phyloP scores from a whole-genome alignment of 2,888 invertebrate species.

The Pseudococcus longispinus region DNA sequence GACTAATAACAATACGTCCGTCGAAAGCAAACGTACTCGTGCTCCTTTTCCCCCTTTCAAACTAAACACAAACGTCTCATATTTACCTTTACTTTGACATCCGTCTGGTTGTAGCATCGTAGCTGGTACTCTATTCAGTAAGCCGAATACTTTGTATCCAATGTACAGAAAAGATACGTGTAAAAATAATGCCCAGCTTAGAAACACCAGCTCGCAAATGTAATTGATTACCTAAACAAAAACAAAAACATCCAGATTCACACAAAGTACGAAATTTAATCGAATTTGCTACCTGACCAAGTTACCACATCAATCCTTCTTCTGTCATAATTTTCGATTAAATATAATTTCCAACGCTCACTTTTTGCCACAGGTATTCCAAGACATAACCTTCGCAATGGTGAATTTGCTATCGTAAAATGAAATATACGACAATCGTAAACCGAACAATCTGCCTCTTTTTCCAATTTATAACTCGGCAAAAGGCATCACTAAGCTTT shows the following conservation, averaged over 20 bases:
- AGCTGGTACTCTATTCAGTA: constrained; percentile 64
- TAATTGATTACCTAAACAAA: constrained; percentile 63
- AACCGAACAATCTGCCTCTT: not conserved
- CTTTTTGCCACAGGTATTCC: not conserved
- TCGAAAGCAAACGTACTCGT: too few relatives aligned
- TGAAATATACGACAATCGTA: not conserved
- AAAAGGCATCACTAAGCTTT: not conserved
- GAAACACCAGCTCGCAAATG: constrained; percentile 66
- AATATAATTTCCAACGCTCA: not conserved
- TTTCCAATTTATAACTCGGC: not conserved
- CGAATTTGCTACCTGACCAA: not conserved
- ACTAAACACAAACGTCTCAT: not conserved
- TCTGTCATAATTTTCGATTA: constrained; percentile 23
- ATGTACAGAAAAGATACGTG: constrained; percentile 67
- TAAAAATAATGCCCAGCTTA: constrained; percentile 67
- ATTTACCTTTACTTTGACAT: constrained; percentile 52
- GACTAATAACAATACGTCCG: too few relatives aligned
- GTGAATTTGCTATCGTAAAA: not conserved
- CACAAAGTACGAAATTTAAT: not conserved
- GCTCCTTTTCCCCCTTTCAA: not conserved
- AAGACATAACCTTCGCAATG: not conserved
- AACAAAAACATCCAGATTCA: not conserved
- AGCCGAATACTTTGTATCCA: constrained; percentile 65
- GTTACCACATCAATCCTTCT: not conserved
- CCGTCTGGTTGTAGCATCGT: constrained; percentile 63